Conservation (phyloP, 2,797 vertebrate genomes). For the Aphelocoma californica region DNA sequence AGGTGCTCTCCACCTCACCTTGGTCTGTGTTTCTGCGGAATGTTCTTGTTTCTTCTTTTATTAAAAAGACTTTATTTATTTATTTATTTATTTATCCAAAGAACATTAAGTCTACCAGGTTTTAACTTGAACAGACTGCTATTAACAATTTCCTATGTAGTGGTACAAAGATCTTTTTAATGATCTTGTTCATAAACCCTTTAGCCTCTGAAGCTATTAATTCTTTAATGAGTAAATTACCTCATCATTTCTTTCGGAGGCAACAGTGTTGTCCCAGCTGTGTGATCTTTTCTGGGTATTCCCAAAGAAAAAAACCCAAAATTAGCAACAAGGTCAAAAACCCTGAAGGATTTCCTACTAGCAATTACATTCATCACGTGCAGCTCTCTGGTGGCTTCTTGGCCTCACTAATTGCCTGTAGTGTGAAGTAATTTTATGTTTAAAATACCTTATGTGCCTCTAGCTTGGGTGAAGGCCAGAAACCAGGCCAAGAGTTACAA, state of each 20-base stretch:
- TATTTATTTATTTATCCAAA: neutral
- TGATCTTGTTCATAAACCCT: neutral
- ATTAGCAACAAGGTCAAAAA: neutral
- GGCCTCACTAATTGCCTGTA: constrained; percentile 29
- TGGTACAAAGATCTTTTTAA: neutral
- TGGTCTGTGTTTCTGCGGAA: neutral
- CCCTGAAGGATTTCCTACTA: constrained; percentile 4
- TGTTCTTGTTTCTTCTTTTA: neutral
- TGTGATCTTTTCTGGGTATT: constrained; percentile 11
- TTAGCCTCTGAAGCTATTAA: neutral
- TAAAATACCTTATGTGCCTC: neutral
- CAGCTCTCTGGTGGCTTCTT: neutral
- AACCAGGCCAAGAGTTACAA: neutral
- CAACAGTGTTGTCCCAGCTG: neutral
- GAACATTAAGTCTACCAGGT: neutral
- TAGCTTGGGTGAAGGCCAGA: neutral
- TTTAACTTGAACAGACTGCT: neutral
- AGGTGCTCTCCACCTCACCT: neutral
- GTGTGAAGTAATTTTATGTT: constrained; percentile 1
- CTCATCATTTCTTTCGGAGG: neutral
- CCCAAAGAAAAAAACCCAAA: neutral
- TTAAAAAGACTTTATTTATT: too few relatives aligned
- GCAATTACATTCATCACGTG: constrained; percentile 19
- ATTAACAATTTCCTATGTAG: neutral
- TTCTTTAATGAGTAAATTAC: neutral